These are phyloP conservation scores for Himalopsyche tibetana DNA, from an alignment of 2,888 invertebrate genomes.

Conservation along the genomic window DNA sequence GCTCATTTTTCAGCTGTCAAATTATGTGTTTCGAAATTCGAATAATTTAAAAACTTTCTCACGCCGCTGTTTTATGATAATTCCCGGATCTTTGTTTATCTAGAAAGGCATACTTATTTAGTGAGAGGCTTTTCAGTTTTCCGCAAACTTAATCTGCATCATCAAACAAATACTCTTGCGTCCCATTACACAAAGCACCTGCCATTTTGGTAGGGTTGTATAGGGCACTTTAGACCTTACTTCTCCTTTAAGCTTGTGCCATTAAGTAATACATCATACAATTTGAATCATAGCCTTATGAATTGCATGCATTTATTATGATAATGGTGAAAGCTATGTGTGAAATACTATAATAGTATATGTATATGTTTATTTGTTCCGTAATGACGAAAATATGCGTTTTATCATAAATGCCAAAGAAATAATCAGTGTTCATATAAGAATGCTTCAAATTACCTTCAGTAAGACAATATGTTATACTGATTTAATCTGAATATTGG, in stretches of 20 bases:
- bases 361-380: too few relatives aligned
- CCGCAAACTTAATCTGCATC: constrained; percentile 55
- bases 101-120: neutral
- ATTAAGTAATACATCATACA: constrained; percentile 5
- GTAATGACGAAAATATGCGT: too few relatives aligned
- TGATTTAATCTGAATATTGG: too few relatives aligned
- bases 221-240: neutral
- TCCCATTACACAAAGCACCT: constrained; percentile 57
- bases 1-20: constrained; percentile 17
- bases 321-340: neutral
- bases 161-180: constrained; percentile 60
- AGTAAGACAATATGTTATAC: too few relatives aligned
- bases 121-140: constrained; percentile 42
- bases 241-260: constrained; percentile 15
- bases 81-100: neutral
- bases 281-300: neutral
- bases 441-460: too few relatives aligned
- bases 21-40: neutral
- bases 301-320: neutral
- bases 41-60: constrained; percentile 18
- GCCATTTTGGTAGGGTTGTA: constrained; percentile 43
- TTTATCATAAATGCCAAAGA: too few relatives aligned
- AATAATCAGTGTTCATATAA: too few relatives aligned
- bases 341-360: too few relatives aligned
- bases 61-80: neutral